Base-by-base conservation (phyloP, 37 sponge, comb jelly and placozoan genomes). In the Theonella swinhoei region DNA sequence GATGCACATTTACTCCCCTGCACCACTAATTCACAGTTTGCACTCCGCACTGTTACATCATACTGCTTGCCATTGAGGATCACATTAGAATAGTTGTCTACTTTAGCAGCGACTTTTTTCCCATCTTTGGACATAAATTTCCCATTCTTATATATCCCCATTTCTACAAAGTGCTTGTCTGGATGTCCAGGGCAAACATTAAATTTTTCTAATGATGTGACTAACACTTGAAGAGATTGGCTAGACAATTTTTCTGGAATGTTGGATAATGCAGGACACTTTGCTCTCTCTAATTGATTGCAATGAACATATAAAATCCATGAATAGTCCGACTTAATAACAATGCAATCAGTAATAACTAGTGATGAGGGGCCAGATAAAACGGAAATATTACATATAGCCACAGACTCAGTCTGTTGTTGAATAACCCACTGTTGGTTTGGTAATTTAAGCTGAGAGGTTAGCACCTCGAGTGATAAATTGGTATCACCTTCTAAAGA, bases 81-180 rank as follows among this genome's bases (percentile, higher is more conserved):
- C 38, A 83, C 75, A 35, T 9, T 32, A 29, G 40, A n/a, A 34
- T 32, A 75, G 31, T 64, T 22, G 62, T 83, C 84, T 28, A 74
- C 76, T 42, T 9, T 68, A 34, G 65, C 74, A 33, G 31, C 64
- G 60, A 74, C 74, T n/a, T n/a, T n/a, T 42, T 73, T 70, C 22
- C 80, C 80, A 82, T 82, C 74, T 43, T 30, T 33, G 23, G 83
- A 70, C 33, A 39, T 62, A 22, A 82, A 25, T 71, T 82, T 26
- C 29, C 83, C 83, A 32, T 71, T 43, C 24, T 82, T 40, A 64
- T 29, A 9, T 64, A 29, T 25, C n/a, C 28, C 64, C 64, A 64
- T 64, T 64, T 64, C 64, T 64, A 64, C 64, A 64, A 64, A 64
- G 28, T 64, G 64, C 64, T 64, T 64, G 64, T 64, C 64, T 4